A percentile compares a stretch with the other conserved stretches of the same genome.
phyloP scores from a whole-genome alignment of 1,140 invertebrate genomes.

The Myzus persicae region DNA sequence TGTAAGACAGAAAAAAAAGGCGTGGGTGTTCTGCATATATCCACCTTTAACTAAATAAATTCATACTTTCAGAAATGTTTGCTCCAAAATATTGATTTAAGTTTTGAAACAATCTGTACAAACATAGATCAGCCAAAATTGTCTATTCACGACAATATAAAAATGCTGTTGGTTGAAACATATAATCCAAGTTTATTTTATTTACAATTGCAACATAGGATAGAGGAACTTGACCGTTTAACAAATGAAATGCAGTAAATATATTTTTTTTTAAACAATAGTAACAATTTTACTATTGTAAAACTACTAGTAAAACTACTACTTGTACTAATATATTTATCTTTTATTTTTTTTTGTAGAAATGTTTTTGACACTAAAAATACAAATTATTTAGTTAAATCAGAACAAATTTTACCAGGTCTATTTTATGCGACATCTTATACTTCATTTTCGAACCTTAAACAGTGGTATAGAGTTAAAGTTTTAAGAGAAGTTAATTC shows the following conservation, averaged over 20 bases:
- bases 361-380: neutral
- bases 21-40: neutral
- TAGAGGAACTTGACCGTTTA: neutral
- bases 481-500: slow-evolving; percentile 18
- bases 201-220: neutral
- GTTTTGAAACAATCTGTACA: neutral
- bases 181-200: slow-evolving; percentile 50
- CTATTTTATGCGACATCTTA: neutral
- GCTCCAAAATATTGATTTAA: neutral
- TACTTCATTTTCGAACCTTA: neutral
- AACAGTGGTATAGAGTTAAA: slow-evolving; percentile 36
- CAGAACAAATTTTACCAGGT: neutral
- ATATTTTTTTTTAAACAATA: too few relatives aligned
- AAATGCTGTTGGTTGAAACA: neutral
- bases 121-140: neutral
- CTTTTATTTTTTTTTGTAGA: neutral
- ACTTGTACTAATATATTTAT: slow-evolving; percentile 19
- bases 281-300: too few relatives aligned
- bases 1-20: neutral
- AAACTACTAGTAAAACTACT: too few relatives aligned
- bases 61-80: neutral
- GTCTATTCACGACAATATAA: neutral
- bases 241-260: slow-evolving; percentile 24
- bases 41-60: neutral
- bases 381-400: neutral